These are phyloP conservation scores for Aproaerema taeniolella DNA, from an alignment of 2,888 invertebrate genomes.

Conservation along the genomic window DNA sequence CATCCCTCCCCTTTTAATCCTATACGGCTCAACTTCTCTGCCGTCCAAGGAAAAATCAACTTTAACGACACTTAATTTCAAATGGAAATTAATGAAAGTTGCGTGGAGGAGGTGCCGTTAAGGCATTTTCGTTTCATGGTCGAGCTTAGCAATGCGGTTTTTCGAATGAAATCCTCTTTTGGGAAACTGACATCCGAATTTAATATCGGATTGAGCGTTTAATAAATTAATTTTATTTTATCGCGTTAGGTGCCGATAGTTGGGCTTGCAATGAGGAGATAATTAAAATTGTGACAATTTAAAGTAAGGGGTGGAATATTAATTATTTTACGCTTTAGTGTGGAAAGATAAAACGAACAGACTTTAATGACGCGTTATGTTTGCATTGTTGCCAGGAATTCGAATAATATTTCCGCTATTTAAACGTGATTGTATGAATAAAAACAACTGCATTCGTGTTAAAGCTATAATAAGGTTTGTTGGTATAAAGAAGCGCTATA, in stretches of 20 bases:
- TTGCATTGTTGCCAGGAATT: too few relatives aligned
- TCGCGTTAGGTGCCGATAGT: slow-evolving; percentile 26
- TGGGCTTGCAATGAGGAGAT: slow-evolving; percentile 17
- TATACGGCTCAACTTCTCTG: slow-evolving; percentile 24
- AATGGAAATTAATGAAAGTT: slow-evolving; percentile 15
- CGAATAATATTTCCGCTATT: too few relatives aligned
- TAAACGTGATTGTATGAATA: too few relatives aligned
- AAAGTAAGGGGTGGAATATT: slow-evolving; percentile 1
- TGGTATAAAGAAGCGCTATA: too few relatives aligned
- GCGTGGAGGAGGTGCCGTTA: slow-evolving; percentile 21
- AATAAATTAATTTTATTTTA: slow-evolving; percentile 39
- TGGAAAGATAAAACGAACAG: too few relatives aligned
- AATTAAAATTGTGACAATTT: slow-evolving; percentile 14
- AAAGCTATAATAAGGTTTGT: too few relatives aligned
- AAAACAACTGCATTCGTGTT: too few relatives aligned
- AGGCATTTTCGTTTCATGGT: slow-evolving; percentile 22
- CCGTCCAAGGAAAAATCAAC: slow-evolving; percentile 19
- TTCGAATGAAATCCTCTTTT: slow-evolving; percentile 64
- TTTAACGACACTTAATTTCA: slow-evolving; percentile 12
- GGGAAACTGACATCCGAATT: slow-evolving; percentile 58
- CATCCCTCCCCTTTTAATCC: slow-evolving; percentile 26
- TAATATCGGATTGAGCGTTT: slow-evolving; percentile 52
- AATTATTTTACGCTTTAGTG: too few relatives aligned
- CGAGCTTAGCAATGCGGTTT: slow-evolving; percentile 66
- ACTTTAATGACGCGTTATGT: too few relatives aligned